Evolutionary conservation across 2,113 vertebrate species (phyloP).

Genomic region (Dipodomys merriami): DNA sequence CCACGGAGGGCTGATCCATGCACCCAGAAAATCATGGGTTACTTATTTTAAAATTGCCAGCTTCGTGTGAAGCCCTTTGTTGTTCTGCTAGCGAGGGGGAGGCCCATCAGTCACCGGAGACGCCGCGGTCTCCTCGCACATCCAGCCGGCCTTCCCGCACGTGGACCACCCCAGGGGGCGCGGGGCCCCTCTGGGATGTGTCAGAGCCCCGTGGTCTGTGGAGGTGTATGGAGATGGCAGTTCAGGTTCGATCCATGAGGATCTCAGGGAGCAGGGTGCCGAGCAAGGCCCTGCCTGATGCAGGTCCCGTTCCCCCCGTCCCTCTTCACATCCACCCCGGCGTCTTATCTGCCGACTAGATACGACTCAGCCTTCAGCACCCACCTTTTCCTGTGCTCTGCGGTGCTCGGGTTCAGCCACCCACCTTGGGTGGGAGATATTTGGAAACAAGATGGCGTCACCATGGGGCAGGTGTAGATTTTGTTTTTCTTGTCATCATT

Average conservation of each 20-base stretch:
- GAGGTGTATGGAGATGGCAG: background rate
- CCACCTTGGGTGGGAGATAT: background rate
- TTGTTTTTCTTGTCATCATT: background rate
- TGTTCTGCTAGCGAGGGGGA: background rate
- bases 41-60: conserved; percentile 59
- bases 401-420: background rate
- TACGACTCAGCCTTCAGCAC: background rate
- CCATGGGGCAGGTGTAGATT: background rate
- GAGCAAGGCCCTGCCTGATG: background rate
- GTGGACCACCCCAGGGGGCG: background rate
- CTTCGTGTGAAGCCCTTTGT: conserved; percentile 51
- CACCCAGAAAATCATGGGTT: conserved; percentile 63
- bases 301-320: background rate
- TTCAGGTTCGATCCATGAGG: background rate
- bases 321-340: background rate
- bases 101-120: background rate
- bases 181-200: background rate
- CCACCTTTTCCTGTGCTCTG: background rate
- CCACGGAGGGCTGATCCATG: conserved; percentile 61
- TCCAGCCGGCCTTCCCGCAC: too few relatives aligned
- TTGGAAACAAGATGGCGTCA: background rate
- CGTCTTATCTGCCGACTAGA: background rate
- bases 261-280: background rate
- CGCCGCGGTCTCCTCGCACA: background rate
- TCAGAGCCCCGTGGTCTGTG: background rate